These are phyloP conservation scores for Lates japonicus DNA, from an alignment of 2,797 vertebrate genomes.

Conservation along the genomic window DNA sequence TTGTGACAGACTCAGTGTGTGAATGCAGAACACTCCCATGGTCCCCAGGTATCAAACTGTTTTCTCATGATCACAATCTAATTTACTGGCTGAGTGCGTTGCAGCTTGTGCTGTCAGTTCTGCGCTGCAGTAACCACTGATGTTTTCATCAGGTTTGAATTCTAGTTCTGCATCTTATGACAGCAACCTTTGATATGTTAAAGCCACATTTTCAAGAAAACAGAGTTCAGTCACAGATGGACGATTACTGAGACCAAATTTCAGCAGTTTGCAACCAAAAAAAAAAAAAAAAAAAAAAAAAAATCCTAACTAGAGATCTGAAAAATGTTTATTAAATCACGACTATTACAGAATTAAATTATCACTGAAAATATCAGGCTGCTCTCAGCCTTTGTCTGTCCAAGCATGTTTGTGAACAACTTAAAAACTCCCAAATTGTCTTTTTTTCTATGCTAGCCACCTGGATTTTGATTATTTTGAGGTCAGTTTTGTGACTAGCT, in stretches of 20 bases:
- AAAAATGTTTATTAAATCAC: neutral
- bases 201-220: neutral
- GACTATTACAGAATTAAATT: neutral
- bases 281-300: neutral
- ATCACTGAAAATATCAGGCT: neutral
- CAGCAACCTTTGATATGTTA: neutral
- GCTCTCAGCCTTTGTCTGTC: neutral
- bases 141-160: constrained; percentile 16
- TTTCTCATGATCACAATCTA: constrained; percentile 30
- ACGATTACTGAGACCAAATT: too few relatives aligned
- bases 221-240: neutral
- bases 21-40: neutral
- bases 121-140: neutral
- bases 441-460: too few relatives aligned
- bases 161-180: neutral
- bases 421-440: neutral
- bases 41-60: constrained; percentile 37
- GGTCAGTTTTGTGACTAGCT: neutral
- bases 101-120: constrained; percentile 11
- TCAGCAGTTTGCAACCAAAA: neutral
- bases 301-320: neutral
- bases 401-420: neutral
- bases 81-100: constrained; percentile 28
- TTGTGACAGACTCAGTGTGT: constrained; percentile 3
- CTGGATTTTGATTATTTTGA: neutral